phyloP scores from a whole-genome alignment of 2,888 invertebrate genomes.

The Lypha dubia region DNA sequence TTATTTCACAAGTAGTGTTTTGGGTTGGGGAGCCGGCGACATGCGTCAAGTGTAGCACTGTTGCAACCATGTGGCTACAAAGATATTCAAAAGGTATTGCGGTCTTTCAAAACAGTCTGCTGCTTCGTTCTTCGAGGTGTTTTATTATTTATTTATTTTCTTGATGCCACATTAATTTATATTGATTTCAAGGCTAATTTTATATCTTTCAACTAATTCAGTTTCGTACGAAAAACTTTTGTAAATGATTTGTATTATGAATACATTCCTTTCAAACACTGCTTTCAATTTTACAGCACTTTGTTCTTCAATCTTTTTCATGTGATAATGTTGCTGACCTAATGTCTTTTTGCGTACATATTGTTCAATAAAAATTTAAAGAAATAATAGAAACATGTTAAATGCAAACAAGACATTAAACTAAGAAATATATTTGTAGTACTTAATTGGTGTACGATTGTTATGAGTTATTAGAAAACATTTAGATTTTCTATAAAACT shows the following conservation, averaged over 20 bases:
- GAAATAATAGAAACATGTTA: not conserved
- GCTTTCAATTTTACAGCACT: constrained; percentile 9
- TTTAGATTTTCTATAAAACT: not conserved
- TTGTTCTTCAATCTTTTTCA: constrained; percentile 32
- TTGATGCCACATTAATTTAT: too few relatives aligned
- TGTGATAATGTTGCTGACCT: constrained; percentile 40
- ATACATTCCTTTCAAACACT: constrained; percentile 1
- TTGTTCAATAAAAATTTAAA: constrained; percentile 7
- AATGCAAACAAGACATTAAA: constrained; percentile 21
- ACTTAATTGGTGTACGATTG: constrained; percentile 21
- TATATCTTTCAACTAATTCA: too few relatives aligned
- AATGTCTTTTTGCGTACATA: constrained; percentile 41
- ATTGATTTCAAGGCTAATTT: too few relatives aligned
- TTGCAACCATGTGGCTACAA: too few relatives aligned
- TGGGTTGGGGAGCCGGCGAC: too few relatives aligned
- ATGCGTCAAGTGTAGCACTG: too few relatives aligned
- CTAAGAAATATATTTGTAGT: constrained; percentile 11
- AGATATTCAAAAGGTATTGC: not conserved
- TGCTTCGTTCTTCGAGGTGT: too few relatives aligned
- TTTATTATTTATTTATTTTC: too few relatives aligned
- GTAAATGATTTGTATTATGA: not conserved
- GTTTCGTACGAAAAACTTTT: too few relatives aligned
- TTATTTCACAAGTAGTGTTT: not conserved
- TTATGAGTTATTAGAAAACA: constrained; percentile 17
- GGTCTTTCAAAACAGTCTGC: not conserved